These are phyloP conservation scores for Nomada flava DNA, from an alignment of 2,888 invertebrate genomes.

Conservation along the genomic window DNA sequence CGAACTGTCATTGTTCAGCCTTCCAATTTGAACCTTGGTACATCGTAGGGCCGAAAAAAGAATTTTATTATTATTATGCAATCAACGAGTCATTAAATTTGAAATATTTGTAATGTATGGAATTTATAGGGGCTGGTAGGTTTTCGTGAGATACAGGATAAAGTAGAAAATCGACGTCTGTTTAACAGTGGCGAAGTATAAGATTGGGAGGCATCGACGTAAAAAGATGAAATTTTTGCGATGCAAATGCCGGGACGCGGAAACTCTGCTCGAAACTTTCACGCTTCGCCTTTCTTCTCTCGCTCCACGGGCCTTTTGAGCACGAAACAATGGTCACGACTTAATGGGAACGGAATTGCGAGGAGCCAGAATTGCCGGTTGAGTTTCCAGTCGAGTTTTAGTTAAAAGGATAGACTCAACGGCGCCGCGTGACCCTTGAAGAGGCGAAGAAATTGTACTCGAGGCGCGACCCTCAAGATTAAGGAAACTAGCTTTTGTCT, in stretches of 20 bases:
- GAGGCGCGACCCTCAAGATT: constrained; percentile 19
- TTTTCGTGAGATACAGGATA: no score
- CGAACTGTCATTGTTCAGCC: background rate
- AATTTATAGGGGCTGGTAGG: no score
- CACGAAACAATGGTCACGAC: constrained; percentile 43
- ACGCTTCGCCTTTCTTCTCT: constrained; percentile 21
- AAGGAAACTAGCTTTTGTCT: constrained; percentile 42
- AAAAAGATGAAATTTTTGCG: constrained; percentile 26
- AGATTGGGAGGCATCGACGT: background rate
- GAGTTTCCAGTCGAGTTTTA: constrained; percentile 33
- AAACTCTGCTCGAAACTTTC: constrained; percentile 36
- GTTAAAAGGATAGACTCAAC: constrained; percentile 34
- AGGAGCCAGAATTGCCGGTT: constrained; percentile 13
- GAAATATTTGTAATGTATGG: no score
- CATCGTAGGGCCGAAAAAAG: no score
- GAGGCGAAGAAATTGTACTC: constrained; percentile 27
- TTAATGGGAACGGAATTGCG: constrained; percentile 44
- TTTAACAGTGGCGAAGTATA: no score
- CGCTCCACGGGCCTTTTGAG: constrained; percentile 6
- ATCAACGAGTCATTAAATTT: no score
- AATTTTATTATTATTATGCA: no score
- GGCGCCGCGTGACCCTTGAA: background rate
- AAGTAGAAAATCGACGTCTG: no score
- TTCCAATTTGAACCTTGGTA: no score
- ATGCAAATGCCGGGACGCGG: constrained; percentile 39